Percentiles rank a stretch among this genome's conserved stretches.
Conservation (phyloP, 2,113 vertebrate genomes). For the Ciconia stormi region DNA sequence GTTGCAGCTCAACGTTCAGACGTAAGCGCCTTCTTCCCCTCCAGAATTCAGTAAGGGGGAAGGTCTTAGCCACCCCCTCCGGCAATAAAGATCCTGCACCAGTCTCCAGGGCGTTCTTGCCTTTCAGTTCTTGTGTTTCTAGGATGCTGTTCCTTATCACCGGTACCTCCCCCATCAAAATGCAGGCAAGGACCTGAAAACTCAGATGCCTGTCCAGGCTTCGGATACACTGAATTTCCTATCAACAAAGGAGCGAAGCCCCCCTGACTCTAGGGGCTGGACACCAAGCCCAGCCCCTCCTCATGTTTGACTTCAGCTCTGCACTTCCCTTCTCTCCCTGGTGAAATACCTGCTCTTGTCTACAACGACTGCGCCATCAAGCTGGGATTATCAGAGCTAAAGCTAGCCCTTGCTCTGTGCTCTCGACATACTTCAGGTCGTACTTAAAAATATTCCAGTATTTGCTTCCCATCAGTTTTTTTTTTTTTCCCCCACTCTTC, state of each 20-base stretch:
- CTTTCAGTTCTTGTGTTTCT: rapidly evolving
- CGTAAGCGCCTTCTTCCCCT: not conserved
- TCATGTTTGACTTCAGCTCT: not conserved
- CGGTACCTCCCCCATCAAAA: not conserved
- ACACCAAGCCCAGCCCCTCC: not conserved
- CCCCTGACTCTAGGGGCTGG: not conserved
- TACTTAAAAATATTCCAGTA: not conserved
- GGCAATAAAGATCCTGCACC: not conserved
- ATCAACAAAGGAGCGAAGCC: not conserved
- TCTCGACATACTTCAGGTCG: not conserved
- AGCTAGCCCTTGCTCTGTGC: not conserved
- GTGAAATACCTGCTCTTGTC: not conserved
- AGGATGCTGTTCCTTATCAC: not conserved
- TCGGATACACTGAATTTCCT: rapidly evolving
- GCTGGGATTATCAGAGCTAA: not conserved
- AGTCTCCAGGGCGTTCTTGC: not conserved
- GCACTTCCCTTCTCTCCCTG: not conserved
- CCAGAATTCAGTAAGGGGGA: not conserved
- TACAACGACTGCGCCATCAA: not conserved
- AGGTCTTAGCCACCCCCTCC: not conserved
- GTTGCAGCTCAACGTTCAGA: not conserved
- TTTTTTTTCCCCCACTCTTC: not conserved
- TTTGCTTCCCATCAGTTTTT: not conserved
- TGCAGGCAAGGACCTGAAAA: not conserved
- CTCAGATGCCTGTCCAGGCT: not conserved